A percentile compares a stretch with the other conserved stretches of the same genome.
These are phyloP conservation scores for Micrasema minimum DNA, from an alignment of 1,140 invertebrate genomes.

Conservation along the genomic window DNA sequence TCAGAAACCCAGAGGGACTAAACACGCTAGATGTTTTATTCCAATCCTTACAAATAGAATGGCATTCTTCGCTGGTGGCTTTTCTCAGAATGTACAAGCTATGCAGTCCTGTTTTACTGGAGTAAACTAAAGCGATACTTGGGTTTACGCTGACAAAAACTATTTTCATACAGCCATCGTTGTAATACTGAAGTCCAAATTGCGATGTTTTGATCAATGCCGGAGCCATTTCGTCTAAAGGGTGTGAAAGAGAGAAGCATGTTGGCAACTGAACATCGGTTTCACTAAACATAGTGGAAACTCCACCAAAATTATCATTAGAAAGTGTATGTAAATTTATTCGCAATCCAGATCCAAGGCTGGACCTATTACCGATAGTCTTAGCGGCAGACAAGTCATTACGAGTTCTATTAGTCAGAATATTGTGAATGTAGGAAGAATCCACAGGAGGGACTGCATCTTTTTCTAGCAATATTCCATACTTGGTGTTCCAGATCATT, in stretches of 20 bases:
- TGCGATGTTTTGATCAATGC: slow-evolving; percentile 76
- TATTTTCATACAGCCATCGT: slow-evolving; percentile 65
- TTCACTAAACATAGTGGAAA: slow-evolving; percentile 50
- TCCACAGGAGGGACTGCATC: slow-evolving; percentile 61
- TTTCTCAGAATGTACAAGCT: slow-evolving; percentile 85
- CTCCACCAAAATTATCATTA: slow-evolving; percentile 32
- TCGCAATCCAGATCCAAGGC: slow-evolving; percentile 32
- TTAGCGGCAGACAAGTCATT: slow-evolving; percentile 26
- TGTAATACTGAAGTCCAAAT: slow-evolving; percentile 66
- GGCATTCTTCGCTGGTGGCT: slow-evolving; percentile 78
- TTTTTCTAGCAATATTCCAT: slow-evolving; percentile 82
- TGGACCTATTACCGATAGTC: slow-evolving; percentile 33
- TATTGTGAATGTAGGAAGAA: slow-evolving; percentile 57
- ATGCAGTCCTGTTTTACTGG: slow-evolving; percentile 79
- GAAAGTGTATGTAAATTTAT: slow-evolving; percentile 36
- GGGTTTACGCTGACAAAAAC: slow-evolving; percentile 67
- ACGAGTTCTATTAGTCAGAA: slow-evolving; percentile 26
- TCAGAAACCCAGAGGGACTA: slow-evolving; percentile 62
- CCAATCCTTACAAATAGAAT: slow-evolving; percentile 67
- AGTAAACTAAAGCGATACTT: slow-evolving; percentile 77
- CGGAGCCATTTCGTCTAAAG: slow-evolving; percentile 88
- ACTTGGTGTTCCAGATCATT: slow-evolving; percentile 80
- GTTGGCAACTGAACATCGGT: slow-evolving; percentile 69
- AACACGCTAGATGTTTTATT: slow-evolving; percentile 65
- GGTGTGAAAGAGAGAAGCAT: slow-evolving; percentile 87